Evolutionary conservation across 2,113 vertebrate genomes (phyloP), one percentile per base, ranked within the genome.

Genomic region (Camelus bactrianus): DNA sequence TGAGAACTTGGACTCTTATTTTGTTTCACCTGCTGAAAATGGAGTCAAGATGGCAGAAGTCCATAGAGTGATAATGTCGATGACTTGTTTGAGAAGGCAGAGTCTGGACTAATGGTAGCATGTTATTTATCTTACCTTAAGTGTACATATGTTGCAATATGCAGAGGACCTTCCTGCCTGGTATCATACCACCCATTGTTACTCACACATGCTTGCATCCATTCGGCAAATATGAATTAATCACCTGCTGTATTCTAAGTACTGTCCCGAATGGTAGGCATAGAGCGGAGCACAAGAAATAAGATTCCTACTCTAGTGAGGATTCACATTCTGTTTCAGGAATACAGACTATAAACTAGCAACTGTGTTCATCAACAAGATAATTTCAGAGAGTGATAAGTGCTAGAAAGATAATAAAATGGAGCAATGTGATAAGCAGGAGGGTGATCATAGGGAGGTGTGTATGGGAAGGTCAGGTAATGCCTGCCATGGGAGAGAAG

Each of bases 271-370:
- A 42, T 65, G 15, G 22, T 69, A 79, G 42, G 20, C 38, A 73
- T 60, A 81, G 0, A 35, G n/a, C 16, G 2, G 26, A 52, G 30
- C 26, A 24, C 8, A 75, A 58, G 54, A 92, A 48, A 92, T 8
- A 58, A 22, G 20, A 93, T 69, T 58, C 8, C 48, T 73, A 7
- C 19, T 65, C 54, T 56, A 58, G 65, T 58, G 46, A 58, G 75
- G 76, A 67, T 70, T 81, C 13, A 70, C 42, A 46, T 85, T 90
- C 52, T 82, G 10, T 89, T 94, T 86, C 35, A 93, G 69, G 14
- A 56, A 83, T 54, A 80, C 50, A 81, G 46, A 84, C 38, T 76
- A 1, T 80, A 64, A 67, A 8, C 17, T 24, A 76, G 65, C 46
- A 77, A 76, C 52, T 70, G 50, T 58, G 2, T 85, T 84, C 88